A percentile compares a stretch with the other conserved stretches of the same genome.
These are phyloP conservation scores for Scotopteryx bipunctaria DNA, from an alignment of 2,888 invertebrate species.

Conservation along the genomic window DNA sequence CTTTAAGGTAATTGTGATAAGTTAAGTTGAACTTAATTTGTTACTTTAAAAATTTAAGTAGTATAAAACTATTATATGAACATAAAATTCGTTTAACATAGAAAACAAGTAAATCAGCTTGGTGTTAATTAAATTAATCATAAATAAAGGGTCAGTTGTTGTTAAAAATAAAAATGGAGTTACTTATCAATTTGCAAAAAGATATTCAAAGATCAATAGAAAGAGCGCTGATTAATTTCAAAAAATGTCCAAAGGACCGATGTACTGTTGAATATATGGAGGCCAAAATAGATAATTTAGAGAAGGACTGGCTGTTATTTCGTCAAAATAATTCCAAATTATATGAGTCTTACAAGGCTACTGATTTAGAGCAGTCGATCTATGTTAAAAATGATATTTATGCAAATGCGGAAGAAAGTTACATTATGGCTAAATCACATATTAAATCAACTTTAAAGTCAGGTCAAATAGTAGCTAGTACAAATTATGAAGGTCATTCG, in stretches of 20 bases:
- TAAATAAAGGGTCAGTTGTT: not conserved
- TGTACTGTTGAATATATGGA: not conserved
- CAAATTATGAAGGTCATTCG: not conserved
- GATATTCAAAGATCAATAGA: not conserved
- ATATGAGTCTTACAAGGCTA: not conserved
- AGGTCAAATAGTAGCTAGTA: not conserved
- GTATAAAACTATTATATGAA: not conserved
- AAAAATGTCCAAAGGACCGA: not conserved
- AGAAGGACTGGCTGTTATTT: not conserved
- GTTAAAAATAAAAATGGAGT: not conserved
- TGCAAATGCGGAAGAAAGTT: not conserved
- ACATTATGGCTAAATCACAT: not conserved
- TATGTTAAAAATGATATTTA: not conserved
- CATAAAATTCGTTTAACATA: no score
- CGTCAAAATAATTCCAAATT: not conserved
- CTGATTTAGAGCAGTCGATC: not conserved
- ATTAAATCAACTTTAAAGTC: not conserved
- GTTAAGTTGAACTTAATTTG: no score
- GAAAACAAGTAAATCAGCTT: no score
- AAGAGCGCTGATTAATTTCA: not conserved
- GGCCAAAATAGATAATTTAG: not conserved
- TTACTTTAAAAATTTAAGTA: not conserved
- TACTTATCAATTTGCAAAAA: not conserved
- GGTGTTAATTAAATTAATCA: not conserved
- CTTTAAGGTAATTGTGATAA: no score